Base-by-base conservation (phyloP, 1,140 invertebrate species). In the Pachypeltis micranthus region DNA sequence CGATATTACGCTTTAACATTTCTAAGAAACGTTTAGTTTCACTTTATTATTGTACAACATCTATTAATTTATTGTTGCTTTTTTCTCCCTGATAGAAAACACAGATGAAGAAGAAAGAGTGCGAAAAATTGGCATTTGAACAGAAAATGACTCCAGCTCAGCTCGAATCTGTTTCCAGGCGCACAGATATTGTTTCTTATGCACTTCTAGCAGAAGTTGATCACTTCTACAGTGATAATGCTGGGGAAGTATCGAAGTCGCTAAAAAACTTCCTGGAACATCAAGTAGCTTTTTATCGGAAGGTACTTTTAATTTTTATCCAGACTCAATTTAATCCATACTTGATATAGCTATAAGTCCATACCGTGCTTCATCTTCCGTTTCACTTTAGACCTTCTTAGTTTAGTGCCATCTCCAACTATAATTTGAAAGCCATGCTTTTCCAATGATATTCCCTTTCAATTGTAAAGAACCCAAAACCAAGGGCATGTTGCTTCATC, bases 211-310 rank as follows among this genome's bases (percentile, higher is more conserved):
- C 94, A 27, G 95, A 98, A 79, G 87, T 97, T 63, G 86, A 86
- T 68, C 90, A 98, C 74, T 96, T 98, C 71, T 91, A 95, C 70
- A 73, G 78, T 19, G 91, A 96, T 71, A 81, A 91, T 66, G 86
- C 90, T 26, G 78, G 81, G n/a, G 91, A 97, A 74, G 83, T 94
- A 67, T 92, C 89, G 73, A 78, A 82, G 54, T 86, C 90, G 57
- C 90, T 96, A 78, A 87, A 89, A 72, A 83, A 80, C 62, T 96
- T 92, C 72, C 78, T 98, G 44, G 77, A 77, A 62, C 87, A 91
- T 71, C 95, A 98, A 77, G 91, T 96, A 34, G 81, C 81, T 39
- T 97, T 97, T 77, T 96, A 97, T 77, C 85, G 90, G 74, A 87
- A 88, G 34, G 69, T 72, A 29, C 16, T 16, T 59, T 29, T 56